Conservation (phyloP, 2,797 vertebrate genomes). For the Echeneis naucrates region DNA sequence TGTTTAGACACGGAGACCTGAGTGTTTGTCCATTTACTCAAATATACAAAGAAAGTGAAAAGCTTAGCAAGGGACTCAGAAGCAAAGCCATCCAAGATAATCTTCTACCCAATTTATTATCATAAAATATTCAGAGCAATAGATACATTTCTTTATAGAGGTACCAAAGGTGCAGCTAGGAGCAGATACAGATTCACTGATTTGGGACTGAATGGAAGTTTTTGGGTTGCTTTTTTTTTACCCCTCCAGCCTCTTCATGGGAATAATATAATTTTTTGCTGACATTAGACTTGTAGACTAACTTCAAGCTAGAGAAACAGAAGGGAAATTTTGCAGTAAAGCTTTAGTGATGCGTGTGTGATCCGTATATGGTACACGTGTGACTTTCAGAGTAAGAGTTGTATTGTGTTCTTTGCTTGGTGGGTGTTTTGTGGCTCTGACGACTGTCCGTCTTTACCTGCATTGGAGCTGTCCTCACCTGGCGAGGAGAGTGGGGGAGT, state of each 20-base stretch:
- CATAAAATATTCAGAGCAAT: constrained; percentile 13
- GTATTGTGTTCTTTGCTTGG: neutral
- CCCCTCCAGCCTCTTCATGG: neutral
- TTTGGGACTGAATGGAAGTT: neutral
- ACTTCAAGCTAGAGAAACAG: neutral
- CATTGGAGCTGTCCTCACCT: constrained; percentile 22
- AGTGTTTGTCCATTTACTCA: neutral
- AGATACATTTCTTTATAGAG: neutral
- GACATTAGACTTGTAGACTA: neutral
- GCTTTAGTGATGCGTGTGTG: neutral
- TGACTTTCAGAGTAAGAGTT: neutral
- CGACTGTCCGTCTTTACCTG: constrained; percentile 33
- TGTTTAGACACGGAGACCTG: neutral
- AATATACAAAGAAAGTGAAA: neutral
- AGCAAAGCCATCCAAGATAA: constrained; percentile 6
- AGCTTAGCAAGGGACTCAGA: constrained; percentile 13
- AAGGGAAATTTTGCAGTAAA: neutral
- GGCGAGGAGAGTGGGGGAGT: constrained; percentile 6
- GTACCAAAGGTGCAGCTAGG: neutral
- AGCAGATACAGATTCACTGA: constrained; percentile 14
- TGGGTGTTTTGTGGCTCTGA: neutral
- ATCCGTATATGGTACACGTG: neutral
- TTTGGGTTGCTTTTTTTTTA: neutral
- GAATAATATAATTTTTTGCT: neutral
- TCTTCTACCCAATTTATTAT: constrained; percentile 27